phyloP scores from a whole-genome alignment of 2,113 vertebrate species.

The Anhinga rufa region DNA sequence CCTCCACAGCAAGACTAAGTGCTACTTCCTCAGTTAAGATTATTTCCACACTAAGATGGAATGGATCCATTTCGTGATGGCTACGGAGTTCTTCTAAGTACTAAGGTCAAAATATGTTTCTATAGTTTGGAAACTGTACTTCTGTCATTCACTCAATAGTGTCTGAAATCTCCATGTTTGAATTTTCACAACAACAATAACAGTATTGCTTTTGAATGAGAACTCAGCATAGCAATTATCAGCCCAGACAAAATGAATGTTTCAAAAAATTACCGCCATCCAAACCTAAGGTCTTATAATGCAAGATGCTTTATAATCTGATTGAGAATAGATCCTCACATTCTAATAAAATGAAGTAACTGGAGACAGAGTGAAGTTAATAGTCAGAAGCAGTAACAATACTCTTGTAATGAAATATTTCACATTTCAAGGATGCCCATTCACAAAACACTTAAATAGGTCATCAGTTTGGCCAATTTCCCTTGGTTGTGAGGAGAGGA shows the following conservation, averaged over 20 bases:
- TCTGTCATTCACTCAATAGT: background rate
- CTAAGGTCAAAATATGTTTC: background rate
- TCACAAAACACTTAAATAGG: background rate
- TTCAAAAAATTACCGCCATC: background rate
- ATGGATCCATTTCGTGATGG: background rate
- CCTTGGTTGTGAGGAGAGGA: background rate
- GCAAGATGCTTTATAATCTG: background rate
- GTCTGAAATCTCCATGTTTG: background rate
- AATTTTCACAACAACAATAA: slow-evolving; percentile 3
- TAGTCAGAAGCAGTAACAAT: background rate
- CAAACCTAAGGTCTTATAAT: background rate
- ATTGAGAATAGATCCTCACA: background rate
- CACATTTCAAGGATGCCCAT: background rate
- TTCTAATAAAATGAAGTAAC: background rate
- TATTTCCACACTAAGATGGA: background rate
- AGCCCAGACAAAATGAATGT: background rate
- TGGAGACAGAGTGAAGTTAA: background rate
- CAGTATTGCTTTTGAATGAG: background rate
- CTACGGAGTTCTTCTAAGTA: background rate
- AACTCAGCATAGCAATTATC: background rate
- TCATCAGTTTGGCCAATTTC: background rate
- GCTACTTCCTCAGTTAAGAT: background rate
- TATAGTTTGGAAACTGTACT: background rate
- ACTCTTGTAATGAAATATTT: slow-evolving; percentile 20
- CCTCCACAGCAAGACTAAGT: background rate